Base-by-base conservation (phyloP, 2,113 vertebrate species). In the Poeciliopsis prolifica region DNA sequence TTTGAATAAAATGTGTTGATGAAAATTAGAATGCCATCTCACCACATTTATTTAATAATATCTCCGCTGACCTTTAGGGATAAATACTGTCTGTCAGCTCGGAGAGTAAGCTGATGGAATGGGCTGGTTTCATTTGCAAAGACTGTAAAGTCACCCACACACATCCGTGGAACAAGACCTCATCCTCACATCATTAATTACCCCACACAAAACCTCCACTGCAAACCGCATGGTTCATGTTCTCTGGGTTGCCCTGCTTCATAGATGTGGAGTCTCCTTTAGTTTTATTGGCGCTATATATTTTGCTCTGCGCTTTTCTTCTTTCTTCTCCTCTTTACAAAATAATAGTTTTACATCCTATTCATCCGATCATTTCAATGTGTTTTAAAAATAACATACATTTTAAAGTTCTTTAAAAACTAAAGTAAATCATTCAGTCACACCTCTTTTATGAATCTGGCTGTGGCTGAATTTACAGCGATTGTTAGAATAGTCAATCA, bases 171-270 rank as follows among this genome's bases (percentile, higher is more conserved):
- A 77, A 77, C 31, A 30, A 61, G 69, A 12, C 44, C 62, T 87
- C 65, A 37, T 26, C 74, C 67, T 81, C 82, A 85, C 78, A 68
- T 75, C 58, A 81, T 85, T 74, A 72, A 13, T 73, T 79, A 70
- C 2, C 33, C 33, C 30, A 40, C 28, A 33, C 26, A 29, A 26
- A 44, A 68, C 48, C 26, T 29, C 0, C 0, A 79, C 54, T 24
- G 11, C 12, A 76, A 78, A 85, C 77, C 74, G 76, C 62, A 77
- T 65, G 60, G 15, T 51, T 35, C 15, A 24, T 17, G 62, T 61
- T 7, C 10, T 28, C 8, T 58, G 0, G 10, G 17, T 51, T 37
- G 30, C 0, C 35, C 22, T 58, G 44, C 51, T 58, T n/a, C n/a
- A 54, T 3, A 0, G 17, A 0, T 33, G 40, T 19, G 26, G 1